Conservation (phyloP, 2,888 invertebrate species). For the Pristionchus exspectatus region DNA sequence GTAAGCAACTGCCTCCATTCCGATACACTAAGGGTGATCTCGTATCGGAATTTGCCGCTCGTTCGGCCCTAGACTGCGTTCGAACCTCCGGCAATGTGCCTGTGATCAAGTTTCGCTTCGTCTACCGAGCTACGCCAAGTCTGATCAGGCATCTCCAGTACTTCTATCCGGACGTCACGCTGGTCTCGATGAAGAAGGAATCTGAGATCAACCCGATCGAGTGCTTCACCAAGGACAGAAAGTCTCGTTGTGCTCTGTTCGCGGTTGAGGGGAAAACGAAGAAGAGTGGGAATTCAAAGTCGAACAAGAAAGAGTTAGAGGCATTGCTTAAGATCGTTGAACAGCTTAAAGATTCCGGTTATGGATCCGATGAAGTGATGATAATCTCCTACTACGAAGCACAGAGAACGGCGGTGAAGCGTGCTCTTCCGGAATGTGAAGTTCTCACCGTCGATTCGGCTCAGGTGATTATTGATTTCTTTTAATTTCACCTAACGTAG, state of each 20-base stretch:
- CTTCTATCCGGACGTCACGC: background rate
- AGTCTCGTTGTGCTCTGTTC: background rate
- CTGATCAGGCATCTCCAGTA: background rate
- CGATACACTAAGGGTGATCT: background rate
- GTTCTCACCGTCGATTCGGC: slow-evolving; percentile 40
- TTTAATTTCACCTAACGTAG: background rate
- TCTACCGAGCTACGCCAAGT: background rate
- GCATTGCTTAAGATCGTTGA: background rate
- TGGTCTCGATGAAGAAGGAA: background rate
- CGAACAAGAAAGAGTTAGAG: background rate
- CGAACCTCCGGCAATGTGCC: background rate
- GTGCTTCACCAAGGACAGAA: background rate
- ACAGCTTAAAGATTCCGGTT: background rate
- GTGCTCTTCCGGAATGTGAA: background rate
- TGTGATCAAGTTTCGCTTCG: background rate
- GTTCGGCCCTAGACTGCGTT: background rate
- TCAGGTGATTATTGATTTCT: background rate
- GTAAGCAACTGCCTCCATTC: slow-evolving; percentile 42
- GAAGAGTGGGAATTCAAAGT: background rate
- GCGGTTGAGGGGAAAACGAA: background rate
- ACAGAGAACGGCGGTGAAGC: background rate
- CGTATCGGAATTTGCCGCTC: background rate
- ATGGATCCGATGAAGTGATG: background rate
- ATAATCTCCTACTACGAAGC: slow-evolving; percentile 28
- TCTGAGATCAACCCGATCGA: background rate